These are phyloP conservation scores for Heteronetta atricapilla DNA, from an alignment of 2,113 vertebrate genomes.

Conservation along the genomic window DNA sequence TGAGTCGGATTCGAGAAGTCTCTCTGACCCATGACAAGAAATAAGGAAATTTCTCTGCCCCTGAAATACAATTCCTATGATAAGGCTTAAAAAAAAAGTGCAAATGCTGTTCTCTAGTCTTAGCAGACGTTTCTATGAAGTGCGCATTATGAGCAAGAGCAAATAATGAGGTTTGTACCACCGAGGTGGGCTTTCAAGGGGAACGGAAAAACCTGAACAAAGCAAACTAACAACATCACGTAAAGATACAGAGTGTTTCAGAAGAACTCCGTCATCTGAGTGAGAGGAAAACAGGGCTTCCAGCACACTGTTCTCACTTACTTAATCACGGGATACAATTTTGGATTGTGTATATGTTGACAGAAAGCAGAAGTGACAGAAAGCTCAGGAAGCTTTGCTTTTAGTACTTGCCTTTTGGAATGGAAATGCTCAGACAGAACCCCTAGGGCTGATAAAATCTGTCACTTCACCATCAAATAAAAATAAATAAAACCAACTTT, in stretches of 20 bases:
- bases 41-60: background rate
- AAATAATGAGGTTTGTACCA: background rate
- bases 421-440: constrained; percentile 20
- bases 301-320: background rate
- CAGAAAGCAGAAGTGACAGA: constrained; percentile 59
- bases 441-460: constrained; percentile 36
- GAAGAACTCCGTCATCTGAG: background rate
- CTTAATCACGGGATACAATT: constrained; percentile 38
- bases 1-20: background rate
- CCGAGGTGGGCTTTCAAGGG: background rate
- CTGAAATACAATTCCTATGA: background rate
- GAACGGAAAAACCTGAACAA: background rate
- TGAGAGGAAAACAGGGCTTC: constrained; percentile 27
- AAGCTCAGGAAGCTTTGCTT: constrained; percentile 5
- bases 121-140: background rate
- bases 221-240: background rate
- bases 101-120: background rate
- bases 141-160: background rate
- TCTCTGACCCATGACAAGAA: background rate
- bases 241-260: background rate
- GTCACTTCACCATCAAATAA: constrained; percentile 28
- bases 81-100: background rate
- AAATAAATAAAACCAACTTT: constrained; percentile 17
- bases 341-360: background rate
- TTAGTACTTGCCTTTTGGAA: constrained; percentile 38